A percentile compares a stretch with the other conserved stretches of the same genome.
Evolutionary conservation across 2,113 vertebrate genomes (phyloP).

Genomic region (Lepus americanus): DNA sequence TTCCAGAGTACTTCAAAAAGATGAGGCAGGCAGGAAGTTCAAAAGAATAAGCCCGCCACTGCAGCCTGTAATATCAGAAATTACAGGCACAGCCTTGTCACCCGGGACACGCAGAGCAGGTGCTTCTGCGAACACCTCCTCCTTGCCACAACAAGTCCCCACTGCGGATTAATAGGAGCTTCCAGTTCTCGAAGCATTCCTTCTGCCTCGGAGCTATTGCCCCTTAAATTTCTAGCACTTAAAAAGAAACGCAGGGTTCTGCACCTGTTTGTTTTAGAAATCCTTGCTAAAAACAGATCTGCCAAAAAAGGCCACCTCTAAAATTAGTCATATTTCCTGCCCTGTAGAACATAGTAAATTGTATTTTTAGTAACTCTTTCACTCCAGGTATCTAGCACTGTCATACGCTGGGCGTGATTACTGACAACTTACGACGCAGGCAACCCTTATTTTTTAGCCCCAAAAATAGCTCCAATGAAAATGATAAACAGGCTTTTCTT

Average conservation of each 20-base stretch:
- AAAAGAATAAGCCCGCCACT: not conserved
- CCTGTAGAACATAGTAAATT: conserved; percentile 73
- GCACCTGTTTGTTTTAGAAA: conserved; percentile 79
- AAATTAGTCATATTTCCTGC: conserved; percentile 84
- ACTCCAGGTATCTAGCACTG: conserved; percentile 74
- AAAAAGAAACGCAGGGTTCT: conserved; percentile 62
- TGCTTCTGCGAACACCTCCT: conserved; percentile 45
- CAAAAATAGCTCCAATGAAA: conserved; percentile 79
- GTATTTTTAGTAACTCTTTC: conserved; percentile 86
- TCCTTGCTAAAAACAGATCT: conserved; percentile 77
- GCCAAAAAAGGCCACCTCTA: conserved; percentile 84
- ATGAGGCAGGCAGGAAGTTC: conserved; percentile 40
- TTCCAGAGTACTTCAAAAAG: conserved; percentile 66
- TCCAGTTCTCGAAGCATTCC: conserved; percentile 75
- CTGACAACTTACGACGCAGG: conserved; percentile 75
- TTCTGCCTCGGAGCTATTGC: conserved; percentile 61
- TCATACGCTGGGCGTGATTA: conserved; percentile 67
- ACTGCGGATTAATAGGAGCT: conserved; percentile 32
- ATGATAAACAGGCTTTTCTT: conserved; percentile 58
- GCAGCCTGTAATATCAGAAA: conserved; percentile 16
- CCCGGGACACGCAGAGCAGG: not conserved
- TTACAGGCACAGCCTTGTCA: conserved; percentile 1
- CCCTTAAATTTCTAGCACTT: conserved; percentile 57
- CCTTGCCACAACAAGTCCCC: conserved; percentile 37
- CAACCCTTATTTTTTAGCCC: conserved; percentile 56